Evolutionary conservation across 2,888 invertebrate genomes (phyloP), one percentile per base, ranked within the genome.

Genomic region (Meiosimyza platycephala): DNA sequence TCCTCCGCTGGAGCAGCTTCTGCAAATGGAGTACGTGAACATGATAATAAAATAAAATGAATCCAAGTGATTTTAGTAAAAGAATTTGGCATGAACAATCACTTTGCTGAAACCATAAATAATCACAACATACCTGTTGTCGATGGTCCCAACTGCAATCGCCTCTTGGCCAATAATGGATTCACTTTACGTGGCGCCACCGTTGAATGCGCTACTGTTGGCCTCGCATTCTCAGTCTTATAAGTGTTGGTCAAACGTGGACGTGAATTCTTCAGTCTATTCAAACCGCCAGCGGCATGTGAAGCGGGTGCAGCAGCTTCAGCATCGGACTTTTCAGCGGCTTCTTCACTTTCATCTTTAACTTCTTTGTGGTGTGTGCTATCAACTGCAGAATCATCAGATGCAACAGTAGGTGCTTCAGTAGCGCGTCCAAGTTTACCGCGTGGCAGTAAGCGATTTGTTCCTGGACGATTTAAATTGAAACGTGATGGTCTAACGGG

Each of bases 191-290:
- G 84, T 18, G 81, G 81, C 70, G 80, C 80, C 68, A 80, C 78
- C 5, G 79, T 74, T 12, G 82, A 72, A 13, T 81, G 76, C 63
- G 80, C 78, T 57, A 78, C 80, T 69, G 79, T 69, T 75, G 80
- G 85, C 48, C 81, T 86, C 72, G 76, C 76, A 78, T 78, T 84
- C 74, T 85, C 84, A 85, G 85, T 85, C 83, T 86, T 86, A 76
- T 83, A 82, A 74, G 77, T 72, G n/a, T 76, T 79, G 80, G 85
- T 84, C 72, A 86, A 82, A 76, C 87, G 85, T 80, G 86, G 87
- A 71, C 88, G 85, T n/a, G n/a, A n/a, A 75, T 78, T 82, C 79
- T 86, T 86, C 69, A 88, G 80, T 76, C 86, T 85, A 79, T 86
- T 87, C 16, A 86, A 77, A 51, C 86, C 83, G 66, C 75, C 76